Evolutionary conservation across 2,888 invertebrate species (phyloP), one percentile per base, ranked within the genome.

Genomic region (Limnephilus lunatus): DNA sequence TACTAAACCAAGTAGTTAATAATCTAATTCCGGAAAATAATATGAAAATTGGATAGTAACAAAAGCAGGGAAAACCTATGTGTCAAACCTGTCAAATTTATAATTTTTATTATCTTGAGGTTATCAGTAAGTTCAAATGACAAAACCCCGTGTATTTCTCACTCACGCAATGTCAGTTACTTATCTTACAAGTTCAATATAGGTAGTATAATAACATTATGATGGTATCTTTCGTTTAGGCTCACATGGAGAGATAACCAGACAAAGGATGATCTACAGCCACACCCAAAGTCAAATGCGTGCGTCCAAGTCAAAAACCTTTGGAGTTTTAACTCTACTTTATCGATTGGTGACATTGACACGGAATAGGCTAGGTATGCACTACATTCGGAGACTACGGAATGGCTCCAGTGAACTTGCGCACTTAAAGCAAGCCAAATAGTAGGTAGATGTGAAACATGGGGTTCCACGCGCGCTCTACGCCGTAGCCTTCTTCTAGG

Each of bases 281-380:
- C 86, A 30, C 86, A 44, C 86, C 86, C 86, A 86, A 86, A 86
- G 86, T 86, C 86, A 86, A 85, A 85, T 86, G 86, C 44, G 44
- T 86, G 86, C 86, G 39, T 86, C 11, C 86, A 83, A 83, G 83
- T 83, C 83, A 83, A 83, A 68, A 83, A 83, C 83, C 83, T 83
- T 19, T 14, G n/a, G 35, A 32, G 83, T 35, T 32, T 83, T 83
- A 32, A 83, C 83, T 32, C 19, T 1, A 19, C 25, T 25, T 35
- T 83, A 83, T 83, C 83, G 32, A 83, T 83, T 25, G 83, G 25
- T 68, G 68, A 68, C 68, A 68, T 68, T n/a, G 68, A 68, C 25
- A n/a, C 25, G 25, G 68, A 68, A 9, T 68, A 11, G 68, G 68
- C 68, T 68, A 68, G 68, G 68, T 68, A 68, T 68, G 68, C 68